phyloP scores from a whole-genome alignment of 2,113 vertebrate species.

The Hippocampus zosterae region DNA sequence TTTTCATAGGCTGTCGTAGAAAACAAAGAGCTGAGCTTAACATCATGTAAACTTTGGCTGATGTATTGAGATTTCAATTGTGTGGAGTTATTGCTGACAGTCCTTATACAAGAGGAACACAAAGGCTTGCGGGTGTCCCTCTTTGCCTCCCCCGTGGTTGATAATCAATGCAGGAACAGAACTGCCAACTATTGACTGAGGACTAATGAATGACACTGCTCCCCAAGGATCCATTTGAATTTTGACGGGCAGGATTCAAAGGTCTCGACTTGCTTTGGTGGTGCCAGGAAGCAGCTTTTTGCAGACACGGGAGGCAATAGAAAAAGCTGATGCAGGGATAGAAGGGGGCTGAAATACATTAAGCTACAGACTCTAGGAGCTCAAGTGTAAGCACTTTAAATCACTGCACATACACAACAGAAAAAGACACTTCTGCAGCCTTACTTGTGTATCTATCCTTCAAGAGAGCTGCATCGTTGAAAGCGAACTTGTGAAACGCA shows the following conservation, averaged over 20 bases:
- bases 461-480: conserved; percentile 6
- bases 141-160: conserved; percentile 51
- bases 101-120: conserved; percentile 59
- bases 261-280: conserved; percentile 47
- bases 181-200: conserved; percentile 68
- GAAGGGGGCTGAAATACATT: conserved; percentile 43
- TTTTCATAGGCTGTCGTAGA: conserved; percentile 33
- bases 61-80: conserved; percentile 69
- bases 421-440: conserved; percentile 28
- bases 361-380: conserved; percentile 36
- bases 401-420: conserved; percentile 22
- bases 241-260: conserved; percentile 64
- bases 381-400: conserved; percentile 47
- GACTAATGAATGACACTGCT: conserved; percentile 65
- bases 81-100: conserved; percentile 46
- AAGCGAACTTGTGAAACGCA: conserved; percentile 19
- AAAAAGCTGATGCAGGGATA: conserved; percentile 50
- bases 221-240: conserved; percentile 63
- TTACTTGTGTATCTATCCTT: conserved; percentile 11
- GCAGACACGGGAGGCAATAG: conserved; percentile 46
- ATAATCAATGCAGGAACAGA: conserved; percentile 66
- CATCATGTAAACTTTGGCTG: conserved; percentile 58
- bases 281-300: conserved; percentile 50
- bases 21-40: conserved; percentile 42
- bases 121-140: conserved; percentile 50